phyloP scores from a whole-genome alignment of 2,888 invertebrate genomes.

The Thereva unica region DNA sequence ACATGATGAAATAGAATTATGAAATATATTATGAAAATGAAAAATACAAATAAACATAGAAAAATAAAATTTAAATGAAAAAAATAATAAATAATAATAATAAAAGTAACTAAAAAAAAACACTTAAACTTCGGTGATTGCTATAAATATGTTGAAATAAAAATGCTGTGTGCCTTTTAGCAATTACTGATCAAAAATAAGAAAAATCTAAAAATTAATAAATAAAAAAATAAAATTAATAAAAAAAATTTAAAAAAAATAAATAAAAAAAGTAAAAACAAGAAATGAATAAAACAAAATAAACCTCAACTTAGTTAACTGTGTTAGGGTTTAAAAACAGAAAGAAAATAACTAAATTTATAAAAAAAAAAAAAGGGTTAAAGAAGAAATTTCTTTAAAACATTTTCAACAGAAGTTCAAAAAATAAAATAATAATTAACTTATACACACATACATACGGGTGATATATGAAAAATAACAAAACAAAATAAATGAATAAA shows the following conservation, averaged over 20 bases:
- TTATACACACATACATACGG: not conserved
- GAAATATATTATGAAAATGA: not conserved
- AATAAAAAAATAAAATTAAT: conserved; percentile 20
- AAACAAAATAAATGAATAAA: conserved; percentile 1
- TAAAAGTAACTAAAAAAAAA: conserved; percentile 27
- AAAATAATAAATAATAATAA: conserved; percentile 15
- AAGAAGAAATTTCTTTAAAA: too few species aligned
- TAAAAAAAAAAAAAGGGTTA: too few species aligned
- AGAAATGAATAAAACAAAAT: not conserved
- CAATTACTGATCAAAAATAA: conserved; percentile 64
- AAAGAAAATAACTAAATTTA: too few species aligned
- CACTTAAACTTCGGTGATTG: conserved; percentile 48
- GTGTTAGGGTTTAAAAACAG: too few species aligned
- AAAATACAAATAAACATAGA: not conserved
- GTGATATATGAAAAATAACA: conserved; percentile 16
- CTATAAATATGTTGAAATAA: conserved; percentile 60
- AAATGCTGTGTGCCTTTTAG: conserved; percentile 79
- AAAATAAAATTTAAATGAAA: conserved; percentile 24
- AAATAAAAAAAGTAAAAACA: conserved; percentile 1
- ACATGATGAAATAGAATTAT: too few species aligned
- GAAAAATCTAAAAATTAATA: not conserved
- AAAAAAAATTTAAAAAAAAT: conserved; percentile 23
- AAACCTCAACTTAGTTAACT: too few species aligned
- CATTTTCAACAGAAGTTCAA: too few species aligned
- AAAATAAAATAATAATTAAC: too few species aligned